Evolutionary conservation across 2,797 vertebrate species (phyloP).

Genomic region (Chelonia mydas): DNA sequence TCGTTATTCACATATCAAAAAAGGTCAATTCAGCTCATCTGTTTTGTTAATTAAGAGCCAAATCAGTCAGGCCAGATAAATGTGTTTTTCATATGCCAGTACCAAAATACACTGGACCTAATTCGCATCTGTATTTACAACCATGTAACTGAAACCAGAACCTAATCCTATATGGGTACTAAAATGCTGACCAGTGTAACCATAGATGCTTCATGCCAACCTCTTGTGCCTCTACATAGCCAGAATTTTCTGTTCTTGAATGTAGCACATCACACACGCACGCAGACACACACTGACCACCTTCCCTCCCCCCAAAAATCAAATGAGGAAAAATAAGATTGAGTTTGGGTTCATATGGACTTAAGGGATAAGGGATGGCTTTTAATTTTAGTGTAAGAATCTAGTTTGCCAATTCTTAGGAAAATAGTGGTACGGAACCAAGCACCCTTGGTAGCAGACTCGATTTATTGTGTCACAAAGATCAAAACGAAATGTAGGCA

Average conservation of each 20-base stretch:
- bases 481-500: constrained; percentile 63
- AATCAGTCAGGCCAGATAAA: neutral
- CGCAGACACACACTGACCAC: neutral
- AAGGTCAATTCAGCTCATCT: neutral
- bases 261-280: neutral
- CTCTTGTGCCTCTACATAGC: neutral
- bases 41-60: constrained; percentile 49
- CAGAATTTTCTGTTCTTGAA: neutral
- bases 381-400: constrained; percentile 16
- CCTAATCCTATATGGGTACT: neutral
- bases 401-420: neutral
- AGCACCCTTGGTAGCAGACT: constrained; percentile 27
- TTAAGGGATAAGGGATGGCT: neutral
- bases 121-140: neutral
- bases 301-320: neutral
- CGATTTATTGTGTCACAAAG: constrained; percentile 59
- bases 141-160: constrained; percentile 11
- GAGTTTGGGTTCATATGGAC: neutral
- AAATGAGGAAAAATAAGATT: neutral
- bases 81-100: constrained; percentile 19
- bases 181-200: neutral
- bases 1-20: constrained; percentile 32
- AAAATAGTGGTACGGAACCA: constrained; percentile 28
- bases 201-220: neutral
- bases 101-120: neutral